Evolutionary conservation across 2,113 vertebrate species (phyloP).

Genomic region (Rissa tridactyla): DNA sequence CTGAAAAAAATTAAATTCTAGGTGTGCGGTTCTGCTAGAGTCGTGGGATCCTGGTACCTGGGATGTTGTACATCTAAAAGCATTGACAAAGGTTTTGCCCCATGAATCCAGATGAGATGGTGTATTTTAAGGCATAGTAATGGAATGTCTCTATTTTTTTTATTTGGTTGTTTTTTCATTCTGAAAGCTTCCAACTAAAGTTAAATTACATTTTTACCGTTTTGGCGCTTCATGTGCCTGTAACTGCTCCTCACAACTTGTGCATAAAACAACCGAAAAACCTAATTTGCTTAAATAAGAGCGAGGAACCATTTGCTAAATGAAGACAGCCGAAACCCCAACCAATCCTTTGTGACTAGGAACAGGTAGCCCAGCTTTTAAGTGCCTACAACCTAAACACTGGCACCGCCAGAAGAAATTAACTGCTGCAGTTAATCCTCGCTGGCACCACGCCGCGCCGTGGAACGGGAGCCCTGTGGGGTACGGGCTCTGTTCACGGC

Average conservation of each 20-base stretch:
- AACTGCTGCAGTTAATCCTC: neutral
- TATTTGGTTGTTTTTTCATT: neutral
- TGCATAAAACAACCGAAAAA: neutral
- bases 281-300: neutral
- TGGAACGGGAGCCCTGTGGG: neutral
- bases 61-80: neutral
- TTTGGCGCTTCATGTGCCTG: neutral
- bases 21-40: neutral
- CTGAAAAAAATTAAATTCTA: neutral
- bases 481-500: neutral
- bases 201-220: neutral
- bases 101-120: neutral
- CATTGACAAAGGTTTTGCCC: neutral
- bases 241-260: neutral
- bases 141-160: neutral
- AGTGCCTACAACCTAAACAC: neutral
- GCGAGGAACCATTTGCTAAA: neutral
- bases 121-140: neutral
- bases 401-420: neutral
- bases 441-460: neutral
- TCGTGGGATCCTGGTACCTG: neutral
- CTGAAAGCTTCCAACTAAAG: neutral
- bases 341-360: neutral
- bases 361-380: neutral
- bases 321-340: neutral